Conservation (phyloP, 1,140 invertebrate genomes). For the Drosophila rhopaloa region DNA sequence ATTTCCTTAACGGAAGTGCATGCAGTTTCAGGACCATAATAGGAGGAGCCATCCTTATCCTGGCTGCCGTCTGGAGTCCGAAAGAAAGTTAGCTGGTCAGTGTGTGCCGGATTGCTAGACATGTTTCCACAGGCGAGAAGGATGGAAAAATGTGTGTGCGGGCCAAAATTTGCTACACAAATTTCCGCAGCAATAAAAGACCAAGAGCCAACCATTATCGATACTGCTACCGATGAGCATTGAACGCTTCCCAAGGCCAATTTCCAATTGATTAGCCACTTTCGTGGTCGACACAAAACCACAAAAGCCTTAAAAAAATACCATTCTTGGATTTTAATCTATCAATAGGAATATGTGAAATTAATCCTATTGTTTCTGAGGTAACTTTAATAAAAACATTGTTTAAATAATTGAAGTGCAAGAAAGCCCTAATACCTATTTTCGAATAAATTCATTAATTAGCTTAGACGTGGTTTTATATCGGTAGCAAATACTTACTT, state of each 20-base stretch:
- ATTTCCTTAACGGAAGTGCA: slow-evolving; percentile 81
- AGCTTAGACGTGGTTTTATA: too few relatives aligned
- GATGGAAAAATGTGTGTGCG: slow-evolving; percentile 4
- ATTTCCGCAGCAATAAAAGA: slow-evolving; percentile 47
- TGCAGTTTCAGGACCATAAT: slow-evolving; percentile 58
- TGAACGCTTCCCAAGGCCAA: slow-evolving; percentile 30
- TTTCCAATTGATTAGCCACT: slow-evolving; percentile 70
- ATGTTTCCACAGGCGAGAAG: not conserved
- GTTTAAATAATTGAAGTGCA: too few relatives aligned
- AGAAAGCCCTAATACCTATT: too few relatives aligned
- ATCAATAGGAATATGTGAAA: slow-evolving; percentile 13
- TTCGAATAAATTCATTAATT: too few relatives aligned
- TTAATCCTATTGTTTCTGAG: not conserved
- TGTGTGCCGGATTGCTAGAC: slow-evolving; percentile 19
- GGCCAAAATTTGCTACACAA: slow-evolving; percentile 47
- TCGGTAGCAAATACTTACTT: too few relatives aligned
- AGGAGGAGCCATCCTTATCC: slow-evolving; percentile 27
- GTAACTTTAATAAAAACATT: too few relatives aligned
- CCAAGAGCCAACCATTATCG: slow-evolving; percentile 2
- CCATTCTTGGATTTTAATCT: slow-evolving; percentile 7
- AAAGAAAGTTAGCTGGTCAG: slow-evolving; percentile 13
- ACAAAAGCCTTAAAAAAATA: slow-evolving; percentile 18
- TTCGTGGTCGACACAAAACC: slow-evolving; percentile 30
- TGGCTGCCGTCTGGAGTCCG: slow-evolving; percentile 6
- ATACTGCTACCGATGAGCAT: slow-evolving; percentile 22